phyloP scores from a whole-genome alignment of 2,113 vertebrate genomes.

The Harpagus bidentatus region DNA sequence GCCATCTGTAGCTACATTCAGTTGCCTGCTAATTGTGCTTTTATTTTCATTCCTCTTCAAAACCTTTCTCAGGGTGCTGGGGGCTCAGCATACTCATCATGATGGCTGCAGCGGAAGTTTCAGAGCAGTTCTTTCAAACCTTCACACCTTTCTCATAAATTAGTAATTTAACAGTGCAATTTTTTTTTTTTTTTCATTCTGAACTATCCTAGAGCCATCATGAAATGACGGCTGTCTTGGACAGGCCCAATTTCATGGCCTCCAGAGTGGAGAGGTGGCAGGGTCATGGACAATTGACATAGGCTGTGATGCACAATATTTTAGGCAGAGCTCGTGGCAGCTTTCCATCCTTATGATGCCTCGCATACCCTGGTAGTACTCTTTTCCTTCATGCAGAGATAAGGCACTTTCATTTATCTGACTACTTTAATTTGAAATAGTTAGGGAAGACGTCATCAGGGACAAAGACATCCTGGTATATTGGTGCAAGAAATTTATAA shows the following conservation, averaged over 20 bases:
- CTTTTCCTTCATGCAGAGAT: background rate
- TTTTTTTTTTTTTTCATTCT: background rate
- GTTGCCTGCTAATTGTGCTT: background rate
- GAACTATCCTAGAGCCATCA: background rate
- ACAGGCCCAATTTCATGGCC: background rate
- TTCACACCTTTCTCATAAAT: background rate
- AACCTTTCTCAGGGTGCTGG: background rate
- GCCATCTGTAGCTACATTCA: background rate
- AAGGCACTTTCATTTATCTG: background rate
- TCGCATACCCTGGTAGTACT: background rate
- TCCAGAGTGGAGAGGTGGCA: background rate
- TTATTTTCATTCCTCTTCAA: background rate
- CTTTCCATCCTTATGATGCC: background rate
- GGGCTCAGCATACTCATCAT: background rate
- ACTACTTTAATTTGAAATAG: background rate
- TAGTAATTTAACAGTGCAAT: background rate
- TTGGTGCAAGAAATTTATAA: background rate
- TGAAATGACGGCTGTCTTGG: background rate
- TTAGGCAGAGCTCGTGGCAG: background rate
- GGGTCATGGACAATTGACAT: background rate
- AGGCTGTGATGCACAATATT: background rate
- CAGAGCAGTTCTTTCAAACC: background rate
- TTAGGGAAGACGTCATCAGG: background rate
- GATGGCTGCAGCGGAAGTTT: background rate
- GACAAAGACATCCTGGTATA: background rate